These are phyloP conservation scores for Epirrita christyi DNA, from an alignment of 2,888 invertebrate species.

Conservation along the genomic window DNA sequence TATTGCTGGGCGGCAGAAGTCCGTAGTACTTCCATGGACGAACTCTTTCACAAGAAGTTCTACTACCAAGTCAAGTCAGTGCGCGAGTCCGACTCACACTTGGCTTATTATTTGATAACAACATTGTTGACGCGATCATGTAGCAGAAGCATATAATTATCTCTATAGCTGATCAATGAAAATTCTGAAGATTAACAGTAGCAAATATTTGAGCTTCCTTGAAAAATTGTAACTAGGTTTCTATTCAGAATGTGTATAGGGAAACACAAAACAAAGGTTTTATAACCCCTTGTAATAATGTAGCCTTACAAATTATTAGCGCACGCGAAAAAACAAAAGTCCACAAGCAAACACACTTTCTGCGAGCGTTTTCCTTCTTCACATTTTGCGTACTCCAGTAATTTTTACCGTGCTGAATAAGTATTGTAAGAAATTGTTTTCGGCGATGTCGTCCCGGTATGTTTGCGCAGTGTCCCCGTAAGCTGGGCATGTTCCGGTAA, in stretches of 20 bases:
- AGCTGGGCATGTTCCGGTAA: constrained; percentile 17
- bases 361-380: neutral
- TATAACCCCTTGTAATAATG: neutral
- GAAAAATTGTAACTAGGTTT: neutral
- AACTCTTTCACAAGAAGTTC: too few species aligned
- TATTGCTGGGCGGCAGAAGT: too few species aligned
- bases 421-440: constrained; percentile 11
- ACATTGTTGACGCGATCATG: too few species aligned
- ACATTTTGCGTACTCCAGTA: constrained; percentile 1
- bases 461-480: constrained; percentile 18
- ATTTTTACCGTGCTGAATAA: constrained; percentile 7
- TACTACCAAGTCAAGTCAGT: too few species aligned
- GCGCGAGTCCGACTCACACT: neutral
- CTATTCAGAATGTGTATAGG: neutral
- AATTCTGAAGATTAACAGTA: neutral
- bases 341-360: constrained; percentile 4
- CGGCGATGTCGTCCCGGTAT: constrained; percentile 6
- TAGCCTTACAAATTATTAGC: constrained; percentile 2
- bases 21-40: too few species aligned
- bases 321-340: constrained; percentile 10
- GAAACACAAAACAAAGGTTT: neutral
- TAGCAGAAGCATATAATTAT: too few species aligned
- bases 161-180: too few species aligned
- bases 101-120: too few species aligned
- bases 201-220: too few species aligned